These are phyloP conservation scores for Hyles euphorbiae DNA, from an alignment of 1,140 invertebrate species.

Conservation along the genomic window DNA sequence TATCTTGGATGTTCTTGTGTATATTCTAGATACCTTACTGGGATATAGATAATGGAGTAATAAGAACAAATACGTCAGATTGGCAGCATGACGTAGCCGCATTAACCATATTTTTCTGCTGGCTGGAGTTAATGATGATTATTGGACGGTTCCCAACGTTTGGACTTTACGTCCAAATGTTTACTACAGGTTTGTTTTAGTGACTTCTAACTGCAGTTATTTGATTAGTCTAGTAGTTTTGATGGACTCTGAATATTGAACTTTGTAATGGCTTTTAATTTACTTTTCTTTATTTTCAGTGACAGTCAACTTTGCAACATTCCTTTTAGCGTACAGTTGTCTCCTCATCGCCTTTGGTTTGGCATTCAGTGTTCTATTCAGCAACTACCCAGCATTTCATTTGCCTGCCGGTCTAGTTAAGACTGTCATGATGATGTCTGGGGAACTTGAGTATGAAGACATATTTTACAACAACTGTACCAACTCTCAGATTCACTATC, in stretches of 20 bases:
- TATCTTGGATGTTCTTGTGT: no score
- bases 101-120: conserved; percentile 84
- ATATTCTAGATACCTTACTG: conserved; percentile 56
- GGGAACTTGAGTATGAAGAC: conserved; percentile 90
- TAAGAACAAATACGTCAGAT: conserved; percentile 53
- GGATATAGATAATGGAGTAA: conserved; percentile 43
- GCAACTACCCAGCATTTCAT: conserved; percentile 83
- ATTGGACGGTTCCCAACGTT: conserved; percentile 90
- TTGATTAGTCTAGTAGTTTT: no score
- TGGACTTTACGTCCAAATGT: conserved; percentile 91
- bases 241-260: no score
- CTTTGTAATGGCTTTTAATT: not conserved
- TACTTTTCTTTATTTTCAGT: conserved; percentile 67
- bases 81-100: conserved; percentile 90
- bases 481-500: conserved; percentile 74
- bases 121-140: conserved; percentile 89
- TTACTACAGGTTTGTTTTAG: conserved; percentile 78
- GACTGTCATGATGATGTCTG: conserved; percentile 92
- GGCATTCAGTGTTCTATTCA: conserved; percentile 86
- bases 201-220: no score
- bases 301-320: conserved; percentile 88
- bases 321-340: conserved; percentile 87
- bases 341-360: conserved; percentile 86
- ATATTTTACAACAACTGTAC: conserved; percentile 82
- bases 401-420: conserved; percentile 81